Conservation (phyloP, 2,113 vertebrate species). For the Melanerpes formicivorus region DNA sequence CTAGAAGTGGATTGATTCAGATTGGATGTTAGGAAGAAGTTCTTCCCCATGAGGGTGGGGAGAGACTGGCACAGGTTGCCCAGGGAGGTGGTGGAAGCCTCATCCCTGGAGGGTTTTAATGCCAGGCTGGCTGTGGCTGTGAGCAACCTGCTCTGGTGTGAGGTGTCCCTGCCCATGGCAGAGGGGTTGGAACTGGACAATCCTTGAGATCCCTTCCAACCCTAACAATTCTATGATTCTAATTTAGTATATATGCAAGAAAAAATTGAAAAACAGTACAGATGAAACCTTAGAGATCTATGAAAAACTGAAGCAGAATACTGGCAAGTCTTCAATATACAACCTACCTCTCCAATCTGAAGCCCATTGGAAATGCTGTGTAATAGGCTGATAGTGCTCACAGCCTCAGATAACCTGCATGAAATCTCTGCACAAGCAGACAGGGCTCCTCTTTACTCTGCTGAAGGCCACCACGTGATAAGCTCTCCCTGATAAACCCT, state of each 20-base stretch:
- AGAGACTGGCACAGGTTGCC: too few relatives aligned
- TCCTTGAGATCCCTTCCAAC: too few relatives aligned
- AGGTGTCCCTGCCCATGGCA: too few relatives aligned
- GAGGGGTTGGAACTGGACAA: too few relatives aligned
- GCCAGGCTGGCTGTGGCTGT: too few relatives aligned
- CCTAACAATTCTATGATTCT: not conserved
- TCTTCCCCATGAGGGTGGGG: too few relatives aligned
- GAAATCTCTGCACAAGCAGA: not conserved
- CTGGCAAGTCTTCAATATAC: not conserved
- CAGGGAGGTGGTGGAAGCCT: too few relatives aligned
- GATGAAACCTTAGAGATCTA: not conserved
- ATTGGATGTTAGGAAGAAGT: too few relatives aligned
- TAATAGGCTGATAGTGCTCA: not conserved
- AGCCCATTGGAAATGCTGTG: not conserved
- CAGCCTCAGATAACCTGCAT: not conserved
- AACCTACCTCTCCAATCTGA: not conserved
- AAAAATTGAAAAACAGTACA: not conserved
- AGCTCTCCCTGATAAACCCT: not conserved
- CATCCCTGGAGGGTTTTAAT: too few relatives aligned
- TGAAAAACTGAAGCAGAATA: not conserved
- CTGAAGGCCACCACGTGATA: not conserved
- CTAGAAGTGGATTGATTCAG: too few relatives aligned
- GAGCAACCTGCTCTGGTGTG: too few relatives aligned
- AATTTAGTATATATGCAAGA: not conserved
- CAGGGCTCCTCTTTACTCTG: not conserved